Evolutionary conservation across 2,888 invertebrate species (phyloP).

Genomic region (Agelastica alni): DNA sequence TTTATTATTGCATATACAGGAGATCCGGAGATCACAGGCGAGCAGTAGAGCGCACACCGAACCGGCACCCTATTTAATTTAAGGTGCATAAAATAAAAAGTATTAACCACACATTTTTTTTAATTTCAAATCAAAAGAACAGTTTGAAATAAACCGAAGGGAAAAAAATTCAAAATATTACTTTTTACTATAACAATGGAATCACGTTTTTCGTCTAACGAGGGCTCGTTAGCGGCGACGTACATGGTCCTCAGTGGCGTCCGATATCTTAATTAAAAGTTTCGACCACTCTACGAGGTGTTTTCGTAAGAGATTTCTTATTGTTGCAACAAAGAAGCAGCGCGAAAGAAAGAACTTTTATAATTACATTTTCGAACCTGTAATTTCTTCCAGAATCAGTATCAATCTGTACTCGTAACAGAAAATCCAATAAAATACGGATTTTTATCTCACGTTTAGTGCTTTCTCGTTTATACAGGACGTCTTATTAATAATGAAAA

Average conservation of each 20-base stretch:
- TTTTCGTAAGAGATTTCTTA: constrained; percentile 5
- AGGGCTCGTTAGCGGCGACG: constrained; percentile 1
- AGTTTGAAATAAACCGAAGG: background rate
- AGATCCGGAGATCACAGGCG: too few relatives aligned
- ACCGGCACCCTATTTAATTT: too few relatives aligned
- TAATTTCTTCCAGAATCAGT: constrained; percentile 22
- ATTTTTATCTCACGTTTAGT: too few relatives aligned
- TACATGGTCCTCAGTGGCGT: constrained; percentile 2
- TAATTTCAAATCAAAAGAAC: too few relatives aligned
- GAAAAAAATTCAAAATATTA: background rate
- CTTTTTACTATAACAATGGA: background rate
- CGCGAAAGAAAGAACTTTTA: constrained; percentile 19
- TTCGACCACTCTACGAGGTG: constrained; percentile 7
- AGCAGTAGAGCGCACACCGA: too few relatives aligned
- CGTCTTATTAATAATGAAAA: too few relatives aligned
- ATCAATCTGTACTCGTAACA: constrained; percentile 19
- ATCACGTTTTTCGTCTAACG: constrained; percentile 5
- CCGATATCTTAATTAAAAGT: constrained; percentile 21
- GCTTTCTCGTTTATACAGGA: too few relatives aligned
- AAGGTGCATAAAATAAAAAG: too few relatives aligned
- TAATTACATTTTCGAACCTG: constrained; percentile 28
- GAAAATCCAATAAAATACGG: constrained; percentile 22
- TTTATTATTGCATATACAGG: too few relatives aligned
- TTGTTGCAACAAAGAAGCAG: constrained; percentile 1
- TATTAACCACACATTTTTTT: too few relatives aligned